Percentiles rank a stretch among this genome's conserved stretches.
phyloP scores from a whole-genome alignment of 2,888 invertebrate species.

The Alcis repandata region DNA sequence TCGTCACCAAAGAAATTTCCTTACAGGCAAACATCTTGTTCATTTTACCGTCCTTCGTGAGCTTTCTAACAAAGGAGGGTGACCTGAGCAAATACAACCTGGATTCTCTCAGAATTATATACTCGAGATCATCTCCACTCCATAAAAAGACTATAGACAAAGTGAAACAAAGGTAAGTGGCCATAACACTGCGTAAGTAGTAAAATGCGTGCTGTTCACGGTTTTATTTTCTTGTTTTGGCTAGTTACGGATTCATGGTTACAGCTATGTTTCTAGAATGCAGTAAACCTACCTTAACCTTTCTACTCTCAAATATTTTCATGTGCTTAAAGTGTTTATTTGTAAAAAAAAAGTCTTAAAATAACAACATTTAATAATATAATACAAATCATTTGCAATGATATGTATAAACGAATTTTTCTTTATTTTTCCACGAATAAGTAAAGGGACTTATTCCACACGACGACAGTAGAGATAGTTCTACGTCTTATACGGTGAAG shows the following conservation, averaged over 20 bases:
- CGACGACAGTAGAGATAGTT: too few species aligned
- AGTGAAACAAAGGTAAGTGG: slow-evolving; percentile 65
- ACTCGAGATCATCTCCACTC: slow-evolving; percentile 69
- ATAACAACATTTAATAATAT: too few species aligned
- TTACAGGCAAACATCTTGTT: slow-evolving; percentile 70
- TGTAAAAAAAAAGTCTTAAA: too few species aligned
- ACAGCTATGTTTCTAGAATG: background rate
- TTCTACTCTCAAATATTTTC: slow-evolving; percentile 2
- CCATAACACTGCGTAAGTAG: slow-evolving; percentile 37
- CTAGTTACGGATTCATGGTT: slow-evolving; percentile 37
- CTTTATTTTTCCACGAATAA: too few species aligned
- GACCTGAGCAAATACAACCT: slow-evolving; percentile 59
- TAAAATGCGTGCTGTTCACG: slow-evolving; percentile 36
- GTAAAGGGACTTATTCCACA: too few species aligned
- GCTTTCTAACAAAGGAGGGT: slow-evolving; percentile 60
- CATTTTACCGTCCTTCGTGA: slow-evolving; percentile 63
- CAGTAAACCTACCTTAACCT: background rate
- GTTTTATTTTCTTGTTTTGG: slow-evolving; percentile 43
- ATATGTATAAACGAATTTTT: too few species aligned
- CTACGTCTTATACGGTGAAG: too few species aligned
- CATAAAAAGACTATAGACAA: slow-evolving; percentile 68
- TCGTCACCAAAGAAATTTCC: slow-evolving; percentile 20
- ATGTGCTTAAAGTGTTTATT: background rate
- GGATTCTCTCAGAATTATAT: slow-evolving; percentile 68
- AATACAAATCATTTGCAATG: too few species aligned